Evolutionary conservation across 2,797 vertebrate genomes (phyloP), one percentile per base, ranked within the genome.

Genomic region (Clarias laeviceps): DNA sequence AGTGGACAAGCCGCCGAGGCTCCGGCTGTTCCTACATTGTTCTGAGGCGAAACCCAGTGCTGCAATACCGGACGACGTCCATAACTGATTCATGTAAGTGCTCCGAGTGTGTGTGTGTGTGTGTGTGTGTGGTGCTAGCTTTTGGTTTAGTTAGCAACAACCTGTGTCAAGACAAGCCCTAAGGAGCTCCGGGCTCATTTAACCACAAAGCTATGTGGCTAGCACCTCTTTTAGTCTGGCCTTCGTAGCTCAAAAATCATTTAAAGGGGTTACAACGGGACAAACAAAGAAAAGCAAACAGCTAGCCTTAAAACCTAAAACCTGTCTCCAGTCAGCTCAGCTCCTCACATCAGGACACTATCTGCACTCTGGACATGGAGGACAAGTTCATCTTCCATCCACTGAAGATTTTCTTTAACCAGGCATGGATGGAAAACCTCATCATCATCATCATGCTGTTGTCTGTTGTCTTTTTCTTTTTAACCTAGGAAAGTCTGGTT

Each of bases 71-170:
- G 87, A 88, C 88, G 88, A 86, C 88, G 87, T 85, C 82, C 85
- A 80, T 85, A 86, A 87, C 82, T 90, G 88, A 87, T 91, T 90
- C 89, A 91, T 91, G 90, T 91, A 84, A 90, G 90, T 89, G 56
- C 1, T 77, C 50, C 11, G 50, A 14, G 12, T 54, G 12, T 72
- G 27, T 29, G 18, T 64, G 37, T 29, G 83, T 80, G 22, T 45
- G 32, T 72, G 45, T 64, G 24, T 24, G 40, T 27, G 45, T 29
- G 73, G 27, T 2, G n/a, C 18, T 87, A 73, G 82, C 79, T 84
- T 65, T 45, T 32, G 50, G 62, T 54, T 70, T 79, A 82, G 74
- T 80, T 82, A 86, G 81, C 86, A 80, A 37, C 85, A 87, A 84
- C 82, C 82, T 84, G 82, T 80, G 57, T 84, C 45, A 64, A 54